Base-by-base conservation (phyloP, 2,113 vertebrate genomes). In the Sebastes fasciatus region DNA sequence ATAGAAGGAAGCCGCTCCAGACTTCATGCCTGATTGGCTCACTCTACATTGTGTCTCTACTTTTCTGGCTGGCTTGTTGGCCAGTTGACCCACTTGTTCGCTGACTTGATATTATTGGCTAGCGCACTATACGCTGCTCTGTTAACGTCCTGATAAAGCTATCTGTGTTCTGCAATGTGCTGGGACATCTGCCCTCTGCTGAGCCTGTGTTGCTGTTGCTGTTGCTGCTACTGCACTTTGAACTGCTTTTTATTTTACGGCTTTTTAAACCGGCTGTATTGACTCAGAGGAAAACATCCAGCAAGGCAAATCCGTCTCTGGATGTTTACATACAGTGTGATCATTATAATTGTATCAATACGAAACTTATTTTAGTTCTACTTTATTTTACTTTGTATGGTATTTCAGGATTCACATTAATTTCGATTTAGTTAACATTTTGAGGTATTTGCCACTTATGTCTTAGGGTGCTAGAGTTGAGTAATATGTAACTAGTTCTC, bases 91-190 rank as follows among this genome's bases (percentile, higher is more conserved):
- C 86, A 87, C 81, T 88, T 88, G 83, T 91, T 88, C 85, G 83
- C 83, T 71, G 86, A 88, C 87, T 92, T 88, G 88, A 88, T 91
- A 76, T 88, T 86, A 88, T 89, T 94, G 90, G 92, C 92, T 74
- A 79, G 86, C 64, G 68, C 73, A 68, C 83, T 83, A n/a, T 65
- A 73, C 21, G 17, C 69, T 73, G 86, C 84, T 93, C 89, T 93
- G 87, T 89, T 88, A 89, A 83, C 78, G 85, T 84, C 73, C 84
- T 92, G 90, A 93, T 95, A 91, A 92, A 93, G 89, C 87, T 93
- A 89, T 87, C 90, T 89, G 86, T 64, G 81, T 54, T 87, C 66
- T 87, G 87, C 93, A 91, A 89, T 88, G 88, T 87, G 91, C 90
- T 83, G 79, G 84, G 84, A 88, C 86, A 89, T 92, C 90, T 89